Base-by-base conservation (phyloP, 1,140 invertebrate genomes). In the Drosophila sproati region DNA sequence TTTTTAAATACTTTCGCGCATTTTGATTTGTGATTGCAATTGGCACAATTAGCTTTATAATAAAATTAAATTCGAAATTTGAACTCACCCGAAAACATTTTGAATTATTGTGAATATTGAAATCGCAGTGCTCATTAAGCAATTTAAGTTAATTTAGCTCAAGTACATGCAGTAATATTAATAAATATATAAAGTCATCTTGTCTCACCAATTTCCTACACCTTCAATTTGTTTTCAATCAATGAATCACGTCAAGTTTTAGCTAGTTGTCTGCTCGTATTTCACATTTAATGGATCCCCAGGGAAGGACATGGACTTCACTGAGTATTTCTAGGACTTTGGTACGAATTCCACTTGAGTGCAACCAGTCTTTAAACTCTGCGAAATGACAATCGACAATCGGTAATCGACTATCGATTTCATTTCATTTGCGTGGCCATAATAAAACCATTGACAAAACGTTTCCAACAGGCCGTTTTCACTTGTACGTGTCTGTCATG, bases 401-500 rank as follows among this genome's bases (percentile, higher is more conserved):
- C 28, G 10, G 41, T 3, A 48, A 48, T 48, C 64, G 74, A 56
- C 70, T 88, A 88, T 87, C 80, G 82, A 88, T 80, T 82, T 74
- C 80, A 75, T 60, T 50, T 70, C 41, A 41, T 55, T 50, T 52
- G 62, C 43, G 63, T 62, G 66, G 73, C 56, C 51, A 73, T 82
- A 79, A 86, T 87, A 87, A 86, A 87, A 86, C 60, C 72, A 87
- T 86, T 82, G 63, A 61, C 63, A 70, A 34, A 64, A 77, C 73
- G 67, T 71, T 88, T 73, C 72, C 77, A 83, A 73, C 73, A 83
- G 83, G 85, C 83, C 73, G 83, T 77, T 77, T 71, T 50, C 37
- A 59, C 12, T 48, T 35, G 67, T 89, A 88, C 83, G 83, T 88
- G 83, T 85, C 80, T 89, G 80, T 85, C 80, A 80, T 89, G 83